Evolutionary conservation across 2,888 invertebrate species (phyloP), one percentile per base, ranked within the genome.

Genomic region (Smittia sp.): DNA sequence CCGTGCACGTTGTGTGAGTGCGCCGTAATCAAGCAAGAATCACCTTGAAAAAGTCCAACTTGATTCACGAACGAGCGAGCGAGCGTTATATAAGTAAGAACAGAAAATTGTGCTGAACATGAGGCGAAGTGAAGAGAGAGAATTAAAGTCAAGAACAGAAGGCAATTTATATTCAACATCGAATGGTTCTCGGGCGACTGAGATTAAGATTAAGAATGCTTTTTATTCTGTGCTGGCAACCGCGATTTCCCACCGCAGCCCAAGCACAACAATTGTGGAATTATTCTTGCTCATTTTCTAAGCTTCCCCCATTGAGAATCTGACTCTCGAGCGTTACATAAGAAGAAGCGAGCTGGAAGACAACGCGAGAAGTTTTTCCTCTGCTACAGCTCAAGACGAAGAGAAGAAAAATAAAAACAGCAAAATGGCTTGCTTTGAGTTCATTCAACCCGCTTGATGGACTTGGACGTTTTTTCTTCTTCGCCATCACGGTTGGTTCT

Each of bases 391-490:
- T 6, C 32, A 32, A 32, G 9, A 20, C 58, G 22, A 58, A 20
- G 20, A 1, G 9, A 58, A 58, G 18, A 18, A 18, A 58, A 58
- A 2, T 20, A 20, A n/a, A 18, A 54, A 46, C 24, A 69, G 54
- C 69, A 69, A 69, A 69, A 69, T 69, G 69, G 69, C 69, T 69
- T 41, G 69, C 41, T 69, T 52, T 69, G 54, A 69, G 69, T 69
- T 69, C 69, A 69, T 69, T 69, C 69, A 69, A 69, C 69, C 54
- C 54, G 15, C 13, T 18, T 58, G 58, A 18, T 58, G 58, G 18
- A 20, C 18, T 58, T 58, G 18, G 58, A 58, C 1, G 32, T 32
- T 32, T 32, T 32, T 32, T 32, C 22, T 18, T 58, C 11, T 58
- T 18, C 9, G 18, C 58, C 58, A 58, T 18, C 22, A 58, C 22